These are phyloP conservation scores for Steinernema hermaphroditum DNA, from an alignment of 2,888 invertebrate genomes.

Conservation along the genomic window DNA sequence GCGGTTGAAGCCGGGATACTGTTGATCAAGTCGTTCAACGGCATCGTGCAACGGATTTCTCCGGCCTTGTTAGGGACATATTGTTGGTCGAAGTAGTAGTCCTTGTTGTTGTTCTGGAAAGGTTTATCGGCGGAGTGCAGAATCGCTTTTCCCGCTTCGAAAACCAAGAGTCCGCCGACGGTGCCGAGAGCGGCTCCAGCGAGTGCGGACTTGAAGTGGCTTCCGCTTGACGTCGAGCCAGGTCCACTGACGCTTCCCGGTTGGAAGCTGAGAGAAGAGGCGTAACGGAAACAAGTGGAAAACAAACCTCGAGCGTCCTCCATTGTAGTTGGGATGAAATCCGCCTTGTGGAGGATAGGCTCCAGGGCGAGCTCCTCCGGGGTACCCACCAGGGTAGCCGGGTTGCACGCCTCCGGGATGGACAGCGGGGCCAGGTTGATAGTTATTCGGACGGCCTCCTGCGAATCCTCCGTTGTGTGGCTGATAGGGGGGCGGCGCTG, in stretches of 20 bases:
- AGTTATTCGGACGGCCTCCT: no score
- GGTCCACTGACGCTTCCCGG: constrained; percentile 37
- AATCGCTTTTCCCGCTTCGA: constrained; percentile 57
- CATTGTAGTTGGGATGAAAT: constrained; percentile 16
- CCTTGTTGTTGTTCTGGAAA: constrained; percentile 50
- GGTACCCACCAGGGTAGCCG: not conserved
- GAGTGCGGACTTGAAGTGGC: constrained; percentile 58
- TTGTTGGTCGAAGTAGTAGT: constrained; percentile 60
- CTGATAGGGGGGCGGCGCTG: constrained; percentile 4
- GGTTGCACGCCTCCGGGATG: not conserved
- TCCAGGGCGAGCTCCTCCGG: constrained; percentile 20
- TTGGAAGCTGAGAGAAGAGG: constrained; percentile 42
- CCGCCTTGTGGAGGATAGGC: constrained; percentile 31
- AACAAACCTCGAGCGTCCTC: constrained; percentile 1
- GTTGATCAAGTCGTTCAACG: constrained; percentile 46
- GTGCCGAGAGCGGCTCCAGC: constrained; percentile 62
- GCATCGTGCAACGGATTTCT: constrained; percentile 55
- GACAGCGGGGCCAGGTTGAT: no score
- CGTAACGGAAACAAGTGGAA: not conserved
- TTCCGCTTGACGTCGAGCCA: constrained; percentile 44
- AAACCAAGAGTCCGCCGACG: constrained; percentile 52
- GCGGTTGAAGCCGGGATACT: constrained; percentile 31
- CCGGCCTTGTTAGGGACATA: constrained; percentile 33
- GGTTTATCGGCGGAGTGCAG: constrained; percentile 52
- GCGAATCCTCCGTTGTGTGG: not conserved